Conservation (phyloP, 2,113 vertebrate species). For the Sorex fumeus region DNA sequence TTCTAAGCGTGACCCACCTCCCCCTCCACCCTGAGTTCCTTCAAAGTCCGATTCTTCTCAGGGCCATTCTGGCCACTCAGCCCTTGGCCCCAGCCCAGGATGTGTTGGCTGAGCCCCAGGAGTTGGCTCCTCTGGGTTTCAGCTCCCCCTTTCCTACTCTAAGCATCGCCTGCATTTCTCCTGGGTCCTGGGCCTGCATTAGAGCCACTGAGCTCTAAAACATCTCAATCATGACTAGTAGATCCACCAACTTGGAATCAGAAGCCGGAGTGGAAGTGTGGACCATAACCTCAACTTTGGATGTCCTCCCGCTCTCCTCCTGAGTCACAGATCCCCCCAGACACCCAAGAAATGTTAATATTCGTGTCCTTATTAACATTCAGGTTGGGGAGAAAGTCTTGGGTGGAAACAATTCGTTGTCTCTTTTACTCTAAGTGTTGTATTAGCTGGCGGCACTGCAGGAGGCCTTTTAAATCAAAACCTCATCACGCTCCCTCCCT, state of each 20-base stretch:
- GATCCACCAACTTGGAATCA: slow-evolving; percentile 19
- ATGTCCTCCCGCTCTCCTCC: neutral
- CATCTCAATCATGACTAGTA: slow-evolving; percentile 42
- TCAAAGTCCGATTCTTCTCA: neutral
- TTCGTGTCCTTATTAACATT: slow-evolving; percentile 18
- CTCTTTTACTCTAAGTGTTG: slow-evolving; percentile 36
- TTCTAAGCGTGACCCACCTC: neutral
- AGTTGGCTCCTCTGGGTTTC: neutral
- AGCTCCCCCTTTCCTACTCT: neutral
- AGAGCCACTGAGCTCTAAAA: neutral
- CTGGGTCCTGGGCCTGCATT: neutral
- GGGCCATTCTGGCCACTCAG: neutral
- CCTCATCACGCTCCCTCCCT: neutral
- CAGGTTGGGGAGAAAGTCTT: slow-evolving; percentile 12
- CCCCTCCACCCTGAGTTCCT: neutral
- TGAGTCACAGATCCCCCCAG: slow-evolving; percentile 21
- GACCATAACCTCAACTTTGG: slow-evolving; percentile 68
- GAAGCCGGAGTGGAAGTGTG: slow-evolving; percentile 35
- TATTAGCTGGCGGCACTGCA: neutral
- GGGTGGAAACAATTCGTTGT: slow-evolving; percentile 43
- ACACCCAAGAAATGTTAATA: slow-evolving; percentile 59
- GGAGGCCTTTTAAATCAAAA: slow-evolving; percentile 48
- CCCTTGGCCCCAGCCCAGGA: neutral
- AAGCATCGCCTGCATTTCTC: neutral
- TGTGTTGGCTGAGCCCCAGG: neutral